Base-by-base conservation (phyloP, 2,888 invertebrate genomes). In the Cantharis rufa region DNA sequence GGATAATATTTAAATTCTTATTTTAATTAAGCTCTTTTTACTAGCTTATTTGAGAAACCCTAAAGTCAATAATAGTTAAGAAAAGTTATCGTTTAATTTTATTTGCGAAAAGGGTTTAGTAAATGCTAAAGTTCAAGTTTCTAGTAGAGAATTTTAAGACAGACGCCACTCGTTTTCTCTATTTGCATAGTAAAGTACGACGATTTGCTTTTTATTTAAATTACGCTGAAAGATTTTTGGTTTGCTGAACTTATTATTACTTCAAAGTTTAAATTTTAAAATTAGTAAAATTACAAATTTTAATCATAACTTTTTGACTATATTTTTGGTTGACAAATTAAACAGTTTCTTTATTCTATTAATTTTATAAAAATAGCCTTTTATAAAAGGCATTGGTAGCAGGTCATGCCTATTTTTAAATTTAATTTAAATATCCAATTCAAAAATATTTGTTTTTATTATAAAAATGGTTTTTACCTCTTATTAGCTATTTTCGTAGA, bases 161-260 rank as follows among this genome's bases (percentile, higher is more conserved):
- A 63, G 69, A 70, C 63, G 21, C 32, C 32, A 32, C 32, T 69
- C n/a, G 13, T 48, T 28, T 32, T 32, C 66, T 24, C 66, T 68
- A 75, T 74, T 77, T 74, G 74, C 77, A 77, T 77, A 77, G 71
- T 71, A 77, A 77, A 77, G 63, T 70, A 71, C 62, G 71, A 63
- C 71, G 70, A 77, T 77, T 77, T 63, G 68, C 62, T 74, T 77
- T 77, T 77, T 74, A 74, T 74, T 77, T 77, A 74, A 77, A 77
- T 77, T 74, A 62, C 32, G 62, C 73, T 32, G 64, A 72, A 69
- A 72, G 72, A 76, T 72, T 61, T 72, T 70, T 70, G 61, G 69
- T 76, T 69, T 72, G 62, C 66, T 16, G 27, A 62, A 69, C 64
- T 18, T 66, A 64, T 66, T 66, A 24, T 66, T 21, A 7, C n/a